Evolutionary conservation across 2,797 vertebrate genomes (phyloP), one percentile per base, ranked within the genome.

Genomic region (Paratrypauchen microcephalus): DNA sequence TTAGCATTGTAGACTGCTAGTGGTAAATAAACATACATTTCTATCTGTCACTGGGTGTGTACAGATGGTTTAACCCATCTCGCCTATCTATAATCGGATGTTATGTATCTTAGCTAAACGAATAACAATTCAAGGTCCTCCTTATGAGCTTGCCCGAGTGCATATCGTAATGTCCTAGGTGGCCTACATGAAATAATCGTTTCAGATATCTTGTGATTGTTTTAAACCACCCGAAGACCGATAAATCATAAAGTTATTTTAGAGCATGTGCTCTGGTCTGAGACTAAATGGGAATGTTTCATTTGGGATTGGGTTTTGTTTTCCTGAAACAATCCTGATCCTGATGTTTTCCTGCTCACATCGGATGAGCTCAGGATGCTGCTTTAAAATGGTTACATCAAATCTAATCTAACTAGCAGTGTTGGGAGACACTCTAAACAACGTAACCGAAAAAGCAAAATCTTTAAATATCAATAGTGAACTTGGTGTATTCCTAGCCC

Each of bases 1-100:
- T 82, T 88, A 88, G 85, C 82, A 65, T 76, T 50, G 11, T 13
- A 28, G 71, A 70, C 59, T 65, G 70, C 70, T 3, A 45, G 45
- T 55, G 3, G 12, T 32, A 12, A 1, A 74, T 3, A 13, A 5
- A 32, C 11, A 19, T 5, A 4, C 24, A 50, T 50, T 28, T 50
- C 18, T 52, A n/a, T n/a, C 11, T 52, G 47, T 65, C 63, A n/a
- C 3, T 52, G 7, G 24, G 48, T 26, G 62, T 28, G 2, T 2
- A 28, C 4, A 9, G 8, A 21, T 30, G 19, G 4, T 0, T 50
- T 30, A 30, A 30, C 24, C 5, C 5, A n/a, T 19, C n/a, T 28
- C 16, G 2, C 9, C 28, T 52, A 30, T 21, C 18, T 8, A 0
- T 11, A 19, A 19, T 30, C 8, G 2, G 5, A 0, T 8, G 24